A percentile compares a stretch with the other conserved stretches of the same genome.
Evolutionary conservation across 1,140 invertebrate genomes (phyloP).

Genomic region (Psix sp.): DNA sequence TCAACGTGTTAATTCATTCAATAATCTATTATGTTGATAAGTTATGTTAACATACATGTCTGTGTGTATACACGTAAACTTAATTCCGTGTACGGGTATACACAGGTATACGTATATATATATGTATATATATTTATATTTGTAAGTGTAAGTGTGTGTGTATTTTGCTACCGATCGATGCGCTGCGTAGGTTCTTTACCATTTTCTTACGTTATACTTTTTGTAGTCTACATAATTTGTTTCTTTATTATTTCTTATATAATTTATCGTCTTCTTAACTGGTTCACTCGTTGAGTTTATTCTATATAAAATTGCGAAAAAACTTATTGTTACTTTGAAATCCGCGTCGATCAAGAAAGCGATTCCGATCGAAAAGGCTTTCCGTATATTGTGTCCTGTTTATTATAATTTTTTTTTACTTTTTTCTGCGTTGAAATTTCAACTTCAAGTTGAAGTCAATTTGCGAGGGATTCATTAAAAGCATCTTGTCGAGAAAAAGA

Average conservation of each 20-base stretch:
- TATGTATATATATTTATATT: no score
- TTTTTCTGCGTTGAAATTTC: conserved; percentile 21
- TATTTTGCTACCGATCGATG: conserved; percentile 32
- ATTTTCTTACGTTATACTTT: conserved; percentile 27
- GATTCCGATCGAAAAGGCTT: conserved; percentile 45
- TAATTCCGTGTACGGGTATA: no score
- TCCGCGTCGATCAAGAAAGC: conserved; percentile 51
- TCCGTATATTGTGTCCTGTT: conserved; percentile 38
- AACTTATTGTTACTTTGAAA: conserved; percentile 58
- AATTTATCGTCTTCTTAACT: conserved; percentile 41
- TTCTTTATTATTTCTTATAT: conserved; percentile 29
- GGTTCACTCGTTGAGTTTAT: conserved; percentile 44
- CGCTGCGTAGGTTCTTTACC: conserved; percentile 19
- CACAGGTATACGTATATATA: no score
- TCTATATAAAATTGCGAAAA: conserved; percentile 62
- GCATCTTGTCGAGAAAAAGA: conserved; percentile 38
- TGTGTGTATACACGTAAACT: no score
- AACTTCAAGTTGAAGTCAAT: conserved; percentile 41
- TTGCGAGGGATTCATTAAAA: conserved; percentile 47
- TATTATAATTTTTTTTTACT: conserved; percentile 5
- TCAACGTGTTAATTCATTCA: conserved; percentile 10
- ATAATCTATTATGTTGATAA: conserved; percentile 16
- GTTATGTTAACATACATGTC: no score
- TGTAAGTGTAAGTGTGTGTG: conserved; percentile 15
- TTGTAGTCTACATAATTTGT: conserved; percentile 46